These are phyloP conservation scores for Lasioglossum calceatum DNA, from an alignment of 2,888 invertebrate species.

Conservation along the genomic window DNA sequence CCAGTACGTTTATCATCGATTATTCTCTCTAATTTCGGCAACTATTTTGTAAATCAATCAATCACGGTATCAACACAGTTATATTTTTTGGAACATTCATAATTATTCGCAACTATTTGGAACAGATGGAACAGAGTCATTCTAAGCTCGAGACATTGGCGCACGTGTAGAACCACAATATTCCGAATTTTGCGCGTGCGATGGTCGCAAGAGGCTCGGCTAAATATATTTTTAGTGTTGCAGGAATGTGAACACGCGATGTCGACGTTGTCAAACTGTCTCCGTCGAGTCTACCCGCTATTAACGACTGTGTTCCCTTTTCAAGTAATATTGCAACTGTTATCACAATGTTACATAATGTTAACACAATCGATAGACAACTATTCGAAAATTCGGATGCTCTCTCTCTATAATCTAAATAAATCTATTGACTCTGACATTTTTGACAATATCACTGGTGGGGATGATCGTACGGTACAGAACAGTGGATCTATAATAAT, in stretches of 20 bases:
- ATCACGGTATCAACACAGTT: background rate
- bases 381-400: background rate
- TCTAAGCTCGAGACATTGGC: background rate
- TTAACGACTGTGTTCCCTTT: background rate
- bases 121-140: background rate
- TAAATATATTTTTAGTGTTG: conserved; percentile 58
- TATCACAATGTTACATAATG: background rate
- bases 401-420: background rate
- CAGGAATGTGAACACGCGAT: conserved; percentile 14
- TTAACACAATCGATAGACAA: background rate
- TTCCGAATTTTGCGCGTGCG: conserved; percentile 13
- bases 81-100: background rate
- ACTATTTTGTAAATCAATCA: background rate
- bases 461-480: background rate
- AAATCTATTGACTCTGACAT: background rate
- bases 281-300: background rate
- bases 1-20: background rate
- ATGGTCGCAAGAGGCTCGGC: conserved; percentile 16
- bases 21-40: background rate
- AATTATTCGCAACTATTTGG: background rate
- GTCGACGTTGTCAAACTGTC: background rate
- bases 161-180: conserved; percentile 5
- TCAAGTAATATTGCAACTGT: background rate
- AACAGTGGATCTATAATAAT: background rate
- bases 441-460: background rate